Percentiles rank a stretch among this genome's conserved stretches.
These are phyloP conservation scores for Rosalia funebris DNA, from an alignment of 2,888 invertebrate genomes.

Conservation along the genomic window DNA sequence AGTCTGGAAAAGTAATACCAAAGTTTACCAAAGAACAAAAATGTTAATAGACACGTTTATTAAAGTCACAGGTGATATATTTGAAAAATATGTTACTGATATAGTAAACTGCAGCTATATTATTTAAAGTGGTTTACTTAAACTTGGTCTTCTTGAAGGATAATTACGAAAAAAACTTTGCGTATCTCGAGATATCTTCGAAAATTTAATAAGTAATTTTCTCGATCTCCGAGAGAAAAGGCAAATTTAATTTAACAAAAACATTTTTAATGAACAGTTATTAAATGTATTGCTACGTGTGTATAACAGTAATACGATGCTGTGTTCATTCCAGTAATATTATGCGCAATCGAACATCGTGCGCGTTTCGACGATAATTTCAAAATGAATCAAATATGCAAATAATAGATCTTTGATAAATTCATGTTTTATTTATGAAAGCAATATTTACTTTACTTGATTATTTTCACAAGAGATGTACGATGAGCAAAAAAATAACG, in stretches of 20 bases:
- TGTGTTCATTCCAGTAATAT: constrained; percentile 35
- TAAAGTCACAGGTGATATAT: too few relatives aligned
- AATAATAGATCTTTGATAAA: constrained; percentile 63
- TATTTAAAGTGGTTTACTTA: too few relatives aligned
- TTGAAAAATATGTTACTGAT: too few relatives aligned
- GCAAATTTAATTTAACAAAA: constrained; percentile 33
- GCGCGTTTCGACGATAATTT: constrained; percentile 52
- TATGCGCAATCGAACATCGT: constrained; percentile 42
- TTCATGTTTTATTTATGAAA: constrained; percentile 64
- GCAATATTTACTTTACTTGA: constrained; percentile 64
- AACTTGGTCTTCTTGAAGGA: too few relatives aligned
- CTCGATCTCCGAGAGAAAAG: constrained; percentile 33
- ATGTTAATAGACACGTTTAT: too few relatives aligned
- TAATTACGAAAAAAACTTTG: too few relatives aligned
- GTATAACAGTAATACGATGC: constrained; percentile 38
- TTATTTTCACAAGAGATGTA: constrained; percentile 57
- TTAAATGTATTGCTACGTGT: constrained; percentile 43
- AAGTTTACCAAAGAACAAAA: too few relatives aligned
- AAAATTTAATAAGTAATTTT: constrained; percentile 35
- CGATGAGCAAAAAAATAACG: constrained; percentile 56
- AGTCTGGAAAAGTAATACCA: too few relatives aligned
- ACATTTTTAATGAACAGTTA: constrained; percentile 40
- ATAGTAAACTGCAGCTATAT: too few relatives aligned
- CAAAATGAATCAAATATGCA: constrained; percentile 63
- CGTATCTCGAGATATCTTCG: constrained; percentile 7